phyloP scores from a whole-genome alignment of 2,888 invertebrate genomes.

The Brachylomia viminalis region DNA sequence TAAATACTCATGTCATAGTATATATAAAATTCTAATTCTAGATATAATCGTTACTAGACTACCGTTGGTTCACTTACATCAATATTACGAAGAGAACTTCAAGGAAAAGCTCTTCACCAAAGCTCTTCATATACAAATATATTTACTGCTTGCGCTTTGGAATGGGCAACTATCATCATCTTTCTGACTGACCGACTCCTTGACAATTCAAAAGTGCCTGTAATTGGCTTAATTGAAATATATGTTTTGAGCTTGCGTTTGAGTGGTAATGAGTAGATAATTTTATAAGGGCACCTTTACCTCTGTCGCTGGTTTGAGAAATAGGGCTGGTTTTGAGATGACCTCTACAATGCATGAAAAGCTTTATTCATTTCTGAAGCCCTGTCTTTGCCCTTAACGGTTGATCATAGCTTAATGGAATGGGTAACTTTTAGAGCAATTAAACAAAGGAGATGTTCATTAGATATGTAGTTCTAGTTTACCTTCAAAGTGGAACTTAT shows the following conservation, averaged over 20 bases:
- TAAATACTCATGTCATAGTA: too few relatives aligned
- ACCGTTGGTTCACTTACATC: neutral
- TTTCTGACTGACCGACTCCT: neutral
- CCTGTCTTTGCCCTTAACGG: neutral
- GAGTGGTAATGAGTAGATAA: neutral
- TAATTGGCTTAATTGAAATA: neutral
- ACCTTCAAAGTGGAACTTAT: neutral
- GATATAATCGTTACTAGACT: neutral
- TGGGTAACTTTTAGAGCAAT: neutral
- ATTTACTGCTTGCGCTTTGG: neutral
- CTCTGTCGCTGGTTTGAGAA: slow-evolving; percentile 2
- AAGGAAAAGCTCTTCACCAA: neutral
- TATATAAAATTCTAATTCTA: too few relatives aligned
- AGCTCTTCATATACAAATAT: neutral
- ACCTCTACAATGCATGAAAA: slow-evolving; percentile 18
- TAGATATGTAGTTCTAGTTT: neutral
- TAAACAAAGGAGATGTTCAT: slow-evolving; percentile 3
- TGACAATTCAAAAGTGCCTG: neutral
- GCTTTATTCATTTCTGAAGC: neutral
- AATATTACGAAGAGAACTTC: neutral
- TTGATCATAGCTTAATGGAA: neutral
- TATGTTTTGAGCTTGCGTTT: neutral
- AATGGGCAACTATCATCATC: neutral
- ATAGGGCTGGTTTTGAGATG: neutral
- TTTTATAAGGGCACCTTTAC: neutral